These are phyloP conservation scores for Eretmochelys imbricata DNA, from an alignment of 2,113 vertebrate species.

Conservation along the genomic window DNA sequence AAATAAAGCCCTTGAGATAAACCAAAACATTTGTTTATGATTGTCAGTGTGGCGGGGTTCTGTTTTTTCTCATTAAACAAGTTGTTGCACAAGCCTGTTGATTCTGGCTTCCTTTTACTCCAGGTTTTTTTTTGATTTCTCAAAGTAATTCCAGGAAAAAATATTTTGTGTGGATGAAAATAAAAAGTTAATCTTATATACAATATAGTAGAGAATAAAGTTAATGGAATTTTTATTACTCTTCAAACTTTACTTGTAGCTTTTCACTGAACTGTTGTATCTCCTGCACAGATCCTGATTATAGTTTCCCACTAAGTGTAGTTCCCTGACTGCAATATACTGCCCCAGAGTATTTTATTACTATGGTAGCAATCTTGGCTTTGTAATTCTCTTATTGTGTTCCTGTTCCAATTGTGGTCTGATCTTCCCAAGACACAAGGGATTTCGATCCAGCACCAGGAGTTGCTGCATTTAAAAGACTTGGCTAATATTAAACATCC, in stretches of 20 bases:
- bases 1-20: not conserved
- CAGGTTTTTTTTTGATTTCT: not conserved
- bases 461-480: not conserved
- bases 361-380: not conserved
- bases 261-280: not conserved
- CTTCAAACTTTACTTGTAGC: not conserved
- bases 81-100: not conserved
- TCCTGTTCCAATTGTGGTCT: not conserved
- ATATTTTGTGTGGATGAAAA: not conserved
- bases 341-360: not conserved
- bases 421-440: not conserved
- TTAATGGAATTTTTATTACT: not conserved
- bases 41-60: not conserved
- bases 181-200: not conserved
- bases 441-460: not conserved
- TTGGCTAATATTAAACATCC: not conserved
- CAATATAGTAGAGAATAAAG: not conserved
- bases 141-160: not conserved
- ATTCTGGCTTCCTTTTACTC: not conserved
- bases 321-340: fast-evolving
- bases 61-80: not conserved
- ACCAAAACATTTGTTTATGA: not conserved
- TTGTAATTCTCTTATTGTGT: not conserved
- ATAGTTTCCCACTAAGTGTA: not conserved
- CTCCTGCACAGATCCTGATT: not conserved